Evolutionary conservation across 2,797 vertebrate genomes (phyloP), one percentile per base, ranked within the genome.

Genomic region (Thamnophis elegans): DNA sequence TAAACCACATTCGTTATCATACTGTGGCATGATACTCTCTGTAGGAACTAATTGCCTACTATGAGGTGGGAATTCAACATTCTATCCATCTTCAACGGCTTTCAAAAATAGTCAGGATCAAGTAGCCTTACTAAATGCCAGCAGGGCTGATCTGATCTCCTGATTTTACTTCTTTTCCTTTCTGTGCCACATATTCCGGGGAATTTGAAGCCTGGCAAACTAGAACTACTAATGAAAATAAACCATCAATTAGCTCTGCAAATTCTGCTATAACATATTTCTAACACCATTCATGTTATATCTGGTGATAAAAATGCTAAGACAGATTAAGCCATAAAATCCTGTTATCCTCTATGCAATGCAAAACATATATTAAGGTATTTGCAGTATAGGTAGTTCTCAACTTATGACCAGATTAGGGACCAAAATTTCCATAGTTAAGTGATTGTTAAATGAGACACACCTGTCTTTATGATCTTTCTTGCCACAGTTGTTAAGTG

Each of bases 271-370:
- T 88, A 87, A 93, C 93, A 56, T 51, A 90, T 47, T 78, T 87
- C 36, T 90, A 89, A 91, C 20, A 60, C 22, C 59, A 56, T 90
- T 92, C 90, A 59, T 93, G 59, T 7, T 92, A 20, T 53, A 20
- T 60, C 87, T 94, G 92, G 86, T 82, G 90, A 68, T 32, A 94
- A 32, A 89, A 92, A 86, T 62, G 55, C 55, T 93, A 95, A 95
- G 93, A 68, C 59, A 93, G 90, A 92, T 93, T 65, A 94, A 95
- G 93, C 55, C 3, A 55, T 32, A 90, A 0, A 82, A 95, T 89
- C 85, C 62, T 91, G 90, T 86, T 82, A 92, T 65, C 65, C 20
- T 47, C 0, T 13, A 56, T 32, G 60, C 9, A 13, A 73, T 59
- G 60, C 28, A 59, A 58, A 20, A 90, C 28, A 88, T 58, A 68